Evolutionary conservation across 1,140 invertebrate species (phyloP).

Genomic region (Muscidifurax raptorellus): DNA sequence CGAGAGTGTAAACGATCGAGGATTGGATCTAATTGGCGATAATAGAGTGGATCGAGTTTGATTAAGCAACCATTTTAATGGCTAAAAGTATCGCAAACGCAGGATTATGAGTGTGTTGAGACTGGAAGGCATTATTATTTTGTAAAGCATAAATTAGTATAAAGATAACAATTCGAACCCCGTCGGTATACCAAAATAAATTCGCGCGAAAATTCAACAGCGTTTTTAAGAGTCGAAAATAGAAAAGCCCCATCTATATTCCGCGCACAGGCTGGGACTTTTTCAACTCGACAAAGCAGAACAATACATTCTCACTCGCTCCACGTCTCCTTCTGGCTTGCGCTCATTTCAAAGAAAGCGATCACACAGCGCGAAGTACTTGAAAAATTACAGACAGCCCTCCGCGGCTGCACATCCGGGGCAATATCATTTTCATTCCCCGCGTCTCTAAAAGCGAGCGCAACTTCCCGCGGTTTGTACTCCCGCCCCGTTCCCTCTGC

Average conservation of each 20-base stretch:
- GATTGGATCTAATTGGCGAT: neutral
- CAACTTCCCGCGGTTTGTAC: slow-evolving; percentile 1
- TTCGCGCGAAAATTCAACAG: neutral
- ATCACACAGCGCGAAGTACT: slow-evolving; percentile 23
- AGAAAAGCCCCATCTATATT: neutral
- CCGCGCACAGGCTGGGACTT: neutral
- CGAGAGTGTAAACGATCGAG: neutral
- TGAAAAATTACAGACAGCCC: slow-evolving; percentile 18
- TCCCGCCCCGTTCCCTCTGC: neutral
- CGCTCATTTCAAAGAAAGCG: slow-evolving; percentile 16
- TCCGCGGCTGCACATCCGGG: neutral
- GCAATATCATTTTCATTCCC: neutral
- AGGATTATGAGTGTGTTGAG: no score
- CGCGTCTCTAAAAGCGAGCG: neutral
- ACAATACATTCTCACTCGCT: neutral
- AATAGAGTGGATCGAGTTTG: no score
- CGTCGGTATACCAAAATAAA: no score
- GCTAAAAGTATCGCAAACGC: no score
- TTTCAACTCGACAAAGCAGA: neutral
- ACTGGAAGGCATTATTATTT: no score
- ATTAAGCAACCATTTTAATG: no score
- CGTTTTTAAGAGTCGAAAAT: neutral
- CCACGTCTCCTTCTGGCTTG: neutral
- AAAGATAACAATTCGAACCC: no score
- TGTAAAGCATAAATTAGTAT: neutral